A percentile compares a stretch with the other conserved stretches of the same genome.
These are phyloP conservation scores for Aulostomus chinensis DNA, from an alignment of 2,797 vertebrate species.

Conservation along the genomic window DNA sequence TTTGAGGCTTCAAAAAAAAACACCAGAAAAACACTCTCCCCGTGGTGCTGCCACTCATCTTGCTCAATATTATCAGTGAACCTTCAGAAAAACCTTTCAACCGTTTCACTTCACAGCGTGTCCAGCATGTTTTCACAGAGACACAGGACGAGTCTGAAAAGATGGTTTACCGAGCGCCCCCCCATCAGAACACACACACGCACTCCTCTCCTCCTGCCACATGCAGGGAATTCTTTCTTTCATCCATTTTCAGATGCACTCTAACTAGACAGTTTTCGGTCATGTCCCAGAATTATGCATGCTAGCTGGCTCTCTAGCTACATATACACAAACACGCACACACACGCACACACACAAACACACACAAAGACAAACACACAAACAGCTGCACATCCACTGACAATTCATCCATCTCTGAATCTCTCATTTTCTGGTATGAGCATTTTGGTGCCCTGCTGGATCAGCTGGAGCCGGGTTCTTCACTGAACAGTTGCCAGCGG, in stretches of 20 bases:
- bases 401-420: conserved; percentile 72
- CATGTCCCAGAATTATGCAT: conserved; percentile 68
- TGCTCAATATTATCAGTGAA: conserved; percentile 58
- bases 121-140: conserved; percentile 45
- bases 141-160: conserved; percentile 36
- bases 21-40: too few species aligned
- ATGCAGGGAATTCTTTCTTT: conserved; percentile 67
- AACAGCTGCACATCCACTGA: conserved; percentile 71
- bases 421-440: conserved; percentile 66
- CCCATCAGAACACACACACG: too few species aligned
- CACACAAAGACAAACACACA: conserved; percentile 10
- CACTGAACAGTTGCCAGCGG: conserved; percentile 60
- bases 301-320: conserved; percentile 51
- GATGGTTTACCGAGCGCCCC: conserved; percentile 20
- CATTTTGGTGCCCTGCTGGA: conserved; percentile 50
- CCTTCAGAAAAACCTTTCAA: conserved; percentile 58
- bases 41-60: conserved; percentile 50
- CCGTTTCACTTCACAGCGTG: conserved; percentile 53
- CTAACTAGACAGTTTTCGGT: conserved; percentile 78
- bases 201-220: conserved; percentile 38
- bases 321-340: conserved; percentile 23
- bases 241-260: conserved; percentile 68
- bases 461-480: conserved; percentile 60
- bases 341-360: conserved; percentile 10
- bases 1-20: too few species aligned